A percentile compares a stretch with the other conserved stretches of the same genome.
Evolutionary conservation across 2,888 invertebrate genomes (phyloP).

Genomic region (Monochamus alternatus): DNA sequence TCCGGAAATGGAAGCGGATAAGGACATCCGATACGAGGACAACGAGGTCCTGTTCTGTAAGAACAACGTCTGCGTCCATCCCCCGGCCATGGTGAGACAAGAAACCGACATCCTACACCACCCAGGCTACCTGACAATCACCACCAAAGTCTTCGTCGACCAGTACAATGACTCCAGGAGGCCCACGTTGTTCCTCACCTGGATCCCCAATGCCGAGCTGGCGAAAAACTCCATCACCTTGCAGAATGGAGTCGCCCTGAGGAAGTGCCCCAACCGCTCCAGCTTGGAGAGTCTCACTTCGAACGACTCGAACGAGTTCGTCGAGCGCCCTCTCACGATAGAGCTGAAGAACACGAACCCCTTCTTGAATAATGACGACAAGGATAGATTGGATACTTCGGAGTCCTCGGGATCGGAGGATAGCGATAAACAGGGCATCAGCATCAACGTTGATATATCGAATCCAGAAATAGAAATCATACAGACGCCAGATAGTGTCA

Average conservation of each 20-base stretch:
- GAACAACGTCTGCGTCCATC: slow-evolving; percentile 98
- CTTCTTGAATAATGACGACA: slow-evolving; percentile 69
- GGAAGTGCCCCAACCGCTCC: slow-evolving; percentile 64
- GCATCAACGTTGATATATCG: slow-evolving; percentile 74
- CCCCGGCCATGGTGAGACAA: slow-evolving; percentile 87
- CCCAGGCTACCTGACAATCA: slow-evolving; percentile 93
- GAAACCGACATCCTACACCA: slow-evolving; percentile 90
- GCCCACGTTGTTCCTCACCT: slow-evolving; percentile 90
- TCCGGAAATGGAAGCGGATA: slow-evolving; percentile 75
- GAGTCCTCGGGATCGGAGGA: slow-evolving; percentile 64
- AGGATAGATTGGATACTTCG: slow-evolving; percentile 60
- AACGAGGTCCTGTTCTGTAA: slow-evolving; percentile 92
- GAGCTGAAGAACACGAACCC: slow-evolving; percentile 71
- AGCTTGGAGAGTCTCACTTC: slow-evolving; percentile 68
- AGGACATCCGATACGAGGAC: slow-evolving; percentile 81
- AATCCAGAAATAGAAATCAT: slow-evolving; percentile 84
- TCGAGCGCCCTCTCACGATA: slow-evolving; percentile 58
- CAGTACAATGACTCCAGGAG: slow-evolving; percentile 84
- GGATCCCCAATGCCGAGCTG: slow-evolving; percentile 95
- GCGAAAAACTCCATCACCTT: slow-evolving; percentile 87
- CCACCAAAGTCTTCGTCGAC: slow-evolving; percentile 82
- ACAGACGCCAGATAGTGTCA: slow-evolving; percentile 76
- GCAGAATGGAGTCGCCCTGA: slow-evolving; percentile 71
- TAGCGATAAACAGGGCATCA: slow-evolving; percentile 66
- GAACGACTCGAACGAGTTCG: slow-evolving; percentile 62